Conservation (phyloP, 2,113 vertebrate species). For the Semnopithecus entellus region DNA sequence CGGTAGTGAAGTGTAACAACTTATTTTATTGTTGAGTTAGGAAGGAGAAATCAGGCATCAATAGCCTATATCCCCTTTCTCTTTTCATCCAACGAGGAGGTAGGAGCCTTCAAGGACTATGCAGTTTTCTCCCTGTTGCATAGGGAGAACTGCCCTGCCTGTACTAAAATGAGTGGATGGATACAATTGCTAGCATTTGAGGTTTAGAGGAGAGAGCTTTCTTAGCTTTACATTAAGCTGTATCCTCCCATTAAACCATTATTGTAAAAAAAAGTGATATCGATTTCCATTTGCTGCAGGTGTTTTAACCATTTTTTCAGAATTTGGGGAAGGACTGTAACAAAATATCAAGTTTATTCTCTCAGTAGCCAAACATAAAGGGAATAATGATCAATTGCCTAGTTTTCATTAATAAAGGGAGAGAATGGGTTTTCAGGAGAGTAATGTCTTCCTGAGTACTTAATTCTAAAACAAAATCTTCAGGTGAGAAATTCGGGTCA, state of each 20-base stretch:
- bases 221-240: neutral
- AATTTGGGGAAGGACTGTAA: neutral
- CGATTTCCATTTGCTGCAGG: neutral
- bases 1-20: neutral
- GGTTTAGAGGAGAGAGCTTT: neutral
- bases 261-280: neutral
- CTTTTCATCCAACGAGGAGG: neutral
- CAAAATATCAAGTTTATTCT: constrained; percentile 8
- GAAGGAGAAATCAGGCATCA: neutral
- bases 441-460: neutral
- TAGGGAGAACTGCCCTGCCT: neutral
- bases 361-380: neutral
- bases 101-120: neutral
- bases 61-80: neutral
- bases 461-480: neutral
- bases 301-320: neutral
- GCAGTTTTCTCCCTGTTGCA: neutral
- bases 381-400: neutral
- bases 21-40: neutral
- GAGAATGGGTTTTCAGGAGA: neutral
- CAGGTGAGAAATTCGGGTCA: neutral
- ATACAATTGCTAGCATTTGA: neutral
- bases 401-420: neutral
- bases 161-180: neutral
- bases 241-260: neutral